Conservation (phyloP, 2,888 invertebrate genomes). For the Tetragnatha montana region DNA sequence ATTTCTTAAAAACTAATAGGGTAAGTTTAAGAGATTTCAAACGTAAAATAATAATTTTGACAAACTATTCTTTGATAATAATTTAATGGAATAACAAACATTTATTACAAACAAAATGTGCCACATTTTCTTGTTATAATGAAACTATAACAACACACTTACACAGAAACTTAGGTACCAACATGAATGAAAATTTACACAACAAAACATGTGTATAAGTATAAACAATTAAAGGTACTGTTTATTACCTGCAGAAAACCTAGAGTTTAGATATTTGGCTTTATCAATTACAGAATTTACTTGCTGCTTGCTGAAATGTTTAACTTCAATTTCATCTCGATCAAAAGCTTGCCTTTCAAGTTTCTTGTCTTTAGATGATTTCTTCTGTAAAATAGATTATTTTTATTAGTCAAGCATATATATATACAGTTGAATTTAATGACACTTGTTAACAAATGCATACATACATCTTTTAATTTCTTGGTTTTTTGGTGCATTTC, state of each 20-base stretch:
- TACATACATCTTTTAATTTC: constrained; percentile 50
- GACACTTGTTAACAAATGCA: background rate
- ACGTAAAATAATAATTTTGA: too few relatives aligned
- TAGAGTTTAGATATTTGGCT: constrained; percentile 60
- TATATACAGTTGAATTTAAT: too few relatives aligned
- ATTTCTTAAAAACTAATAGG: too few relatives aligned
- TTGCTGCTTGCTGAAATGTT: constrained; percentile 58
- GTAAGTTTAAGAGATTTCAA: too few relatives aligned
- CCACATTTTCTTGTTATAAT: too few relatives aligned
- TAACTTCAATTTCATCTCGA: constrained; percentile 58
- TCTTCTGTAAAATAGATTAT: constrained; percentile 30
- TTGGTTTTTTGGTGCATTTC: constrained; percentile 54
- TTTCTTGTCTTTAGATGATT: constrained; percentile 12
- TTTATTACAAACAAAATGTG: too few relatives aligned
- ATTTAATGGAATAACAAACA: too few relatives aligned
- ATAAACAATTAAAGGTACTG: constrained; percentile 42
- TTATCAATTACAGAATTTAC: constrained; percentile 69
- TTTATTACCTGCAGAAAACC: constrained; percentile 51
- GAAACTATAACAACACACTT: too few relatives aligned
- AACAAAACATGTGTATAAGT: too few relatives aligned
- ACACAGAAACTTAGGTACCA: too few relatives aligned
- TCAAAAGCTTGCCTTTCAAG: constrained; percentile 66
- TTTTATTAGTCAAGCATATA: background rate
- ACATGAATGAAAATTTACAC: too few relatives aligned
- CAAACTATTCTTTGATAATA: too few relatives aligned